Conservation (phyloP, 2,888 invertebrate genomes). For the Drosophila mercatorum region DNA sequence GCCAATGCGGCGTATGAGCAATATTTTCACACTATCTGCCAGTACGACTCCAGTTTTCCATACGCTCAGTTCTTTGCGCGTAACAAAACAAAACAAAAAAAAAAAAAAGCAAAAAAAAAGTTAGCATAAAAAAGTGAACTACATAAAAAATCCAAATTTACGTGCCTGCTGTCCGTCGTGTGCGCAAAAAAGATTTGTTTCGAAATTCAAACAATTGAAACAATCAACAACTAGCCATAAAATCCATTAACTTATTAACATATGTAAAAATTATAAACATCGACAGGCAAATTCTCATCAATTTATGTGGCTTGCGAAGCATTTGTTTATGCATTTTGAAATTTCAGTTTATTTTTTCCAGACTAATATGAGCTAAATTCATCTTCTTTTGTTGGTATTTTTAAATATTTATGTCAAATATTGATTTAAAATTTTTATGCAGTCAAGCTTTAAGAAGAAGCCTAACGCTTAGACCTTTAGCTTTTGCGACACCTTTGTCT, state of each 20-base stretch:
- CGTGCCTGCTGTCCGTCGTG: constrained; percentile 52
- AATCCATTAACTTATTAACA: constrained; percentile 61
- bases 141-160: constrained; percentile 23
- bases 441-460: constrained; percentile 30
- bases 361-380: background rate
- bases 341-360: background rate
- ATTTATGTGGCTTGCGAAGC: constrained; percentile 22
- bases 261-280: constrained; percentile 69
- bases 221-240: constrained; percentile 59
- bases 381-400: background rate
- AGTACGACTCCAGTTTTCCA: constrained; percentile 73
- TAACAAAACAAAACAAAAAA: constrained; percentile 1
- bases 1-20: constrained; percentile 72
- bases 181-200: constrained; percentile 38
- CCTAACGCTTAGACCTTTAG: constrained; percentile 26
- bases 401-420: constrained; percentile 69
- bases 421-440: constrained; percentile 60
- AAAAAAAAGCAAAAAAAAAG: constrained; percentile 3
- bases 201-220: constrained; percentile 34
- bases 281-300: constrained; percentile 30
- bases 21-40: constrained; percentile 40
- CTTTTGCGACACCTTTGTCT: constrained; percentile 28
- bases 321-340: constrained; percentile 16
- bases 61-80: constrained; percentile 64
- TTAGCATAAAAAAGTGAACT: constrained; percentile 15